These are phyloP conservation scores for Gallinago solitaria DNA, from an alignment of 2,797 vertebrate species.

Conservation along the genomic window DNA sequence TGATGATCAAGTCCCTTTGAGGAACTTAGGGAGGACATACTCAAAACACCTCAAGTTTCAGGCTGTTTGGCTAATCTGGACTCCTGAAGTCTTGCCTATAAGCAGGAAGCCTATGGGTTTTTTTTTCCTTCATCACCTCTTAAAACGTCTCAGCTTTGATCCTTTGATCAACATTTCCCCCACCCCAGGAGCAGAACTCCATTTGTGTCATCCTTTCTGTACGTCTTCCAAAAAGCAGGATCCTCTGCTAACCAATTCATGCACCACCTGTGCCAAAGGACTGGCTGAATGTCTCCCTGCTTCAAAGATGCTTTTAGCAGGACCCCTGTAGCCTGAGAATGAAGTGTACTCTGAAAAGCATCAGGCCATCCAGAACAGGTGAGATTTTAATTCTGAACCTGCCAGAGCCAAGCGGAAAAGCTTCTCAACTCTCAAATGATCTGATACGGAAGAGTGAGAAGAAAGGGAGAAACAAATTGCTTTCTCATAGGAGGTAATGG, in stretches of 20 bases:
- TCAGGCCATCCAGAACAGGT: not conserved
- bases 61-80: not conserved
- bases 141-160: not conserved
- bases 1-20: constrained; percentile 28
- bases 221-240: not conserved
- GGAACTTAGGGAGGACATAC: not conserved
- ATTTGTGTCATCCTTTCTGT: not conserved
- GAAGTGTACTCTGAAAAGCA: not conserved
- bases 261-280: not conserved
- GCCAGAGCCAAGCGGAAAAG: not conserved
- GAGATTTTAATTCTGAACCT: not conserved
- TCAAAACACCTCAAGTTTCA: not conserved
- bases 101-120: not conserved
- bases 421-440: not conserved
- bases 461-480: not conserved
- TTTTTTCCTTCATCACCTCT: not conserved
- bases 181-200: not conserved
- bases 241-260: not conserved
- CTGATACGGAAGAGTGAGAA: not conserved
- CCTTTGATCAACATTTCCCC: not conserved
- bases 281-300: not conserved
- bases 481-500: not conserved
- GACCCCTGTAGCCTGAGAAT: rapidly evolving
- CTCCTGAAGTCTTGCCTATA: not conserved
- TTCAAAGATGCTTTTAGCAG: not conserved